phyloP scores from a whole-genome alignment of 2,797 vertebrate genomes.

The Discoglossus pictus region DNA sequence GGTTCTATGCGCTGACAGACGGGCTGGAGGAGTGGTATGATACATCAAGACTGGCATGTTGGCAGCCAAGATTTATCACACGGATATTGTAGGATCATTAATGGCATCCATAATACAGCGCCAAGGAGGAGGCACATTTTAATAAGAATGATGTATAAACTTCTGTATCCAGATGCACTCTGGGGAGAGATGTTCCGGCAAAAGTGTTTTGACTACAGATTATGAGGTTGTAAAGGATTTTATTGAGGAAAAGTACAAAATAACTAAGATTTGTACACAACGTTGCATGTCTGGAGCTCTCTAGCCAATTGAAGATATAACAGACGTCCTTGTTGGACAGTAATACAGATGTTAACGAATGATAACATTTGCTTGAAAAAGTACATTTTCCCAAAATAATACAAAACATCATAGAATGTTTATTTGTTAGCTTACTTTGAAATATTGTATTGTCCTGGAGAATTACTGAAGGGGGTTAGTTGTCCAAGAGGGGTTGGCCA shows the following conservation, averaged over 20 bases:
- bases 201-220: conserved; percentile 28
- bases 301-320: no score
- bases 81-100: conserved; percentile 29
- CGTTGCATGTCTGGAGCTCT: no score
- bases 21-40: conserved; percentile 25
- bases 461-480: no score
- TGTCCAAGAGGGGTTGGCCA: no score
- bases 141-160: conserved; percentile 32
- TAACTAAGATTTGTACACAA: no score
- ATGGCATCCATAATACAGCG: conserved; percentile 25
- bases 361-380: no score
- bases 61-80: conserved; percentile 34
- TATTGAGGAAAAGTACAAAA: not conserved
- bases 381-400: no score
- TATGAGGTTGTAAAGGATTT: conserved; percentile 19
- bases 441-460: no score
- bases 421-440: no score
- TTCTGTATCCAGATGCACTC: conserved; percentile 5
- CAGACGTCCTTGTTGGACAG: no score
- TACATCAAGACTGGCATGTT: conserved; percentile 44
- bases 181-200: conserved; percentile 19
- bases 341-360: no score
- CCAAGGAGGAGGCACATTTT: conserved; percentile 27
- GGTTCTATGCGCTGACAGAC: conserved; percentile 20
- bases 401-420: no score